phyloP scores from a whole-genome alignment of 37 sponge, comb jelly and placozoan genomes.

The Crambe crambe region DNA sequence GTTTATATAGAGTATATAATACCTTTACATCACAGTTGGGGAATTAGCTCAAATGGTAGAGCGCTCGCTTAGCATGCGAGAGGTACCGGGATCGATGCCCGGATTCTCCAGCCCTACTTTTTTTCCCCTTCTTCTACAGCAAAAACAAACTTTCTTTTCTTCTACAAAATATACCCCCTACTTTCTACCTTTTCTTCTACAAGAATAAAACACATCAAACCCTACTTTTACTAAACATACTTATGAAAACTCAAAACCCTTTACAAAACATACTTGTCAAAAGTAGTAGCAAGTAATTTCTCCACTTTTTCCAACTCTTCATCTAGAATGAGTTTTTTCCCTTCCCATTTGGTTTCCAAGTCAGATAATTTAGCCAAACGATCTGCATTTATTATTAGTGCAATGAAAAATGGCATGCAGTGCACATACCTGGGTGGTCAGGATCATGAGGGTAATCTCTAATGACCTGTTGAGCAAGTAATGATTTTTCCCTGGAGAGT shows the following conservation, averaged over 20 bases:
- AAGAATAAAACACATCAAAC: too few relatives aligned
- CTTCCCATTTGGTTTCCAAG: conserved; percentile 36
- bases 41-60: conserved; percentile 44
- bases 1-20: background rate
- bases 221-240: too few relatives aligned
- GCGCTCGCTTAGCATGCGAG: conserved; percentile 48
- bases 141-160: background rate
- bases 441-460: conserved; percentile 59
- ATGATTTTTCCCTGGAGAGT: conserved; percentile 31
- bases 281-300: conserved; percentile 25
- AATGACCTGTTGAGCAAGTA: conserved; percentile 23
- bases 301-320: conserved; percentile 45
- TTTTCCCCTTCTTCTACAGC: background rate
- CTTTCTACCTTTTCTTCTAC: background rate
- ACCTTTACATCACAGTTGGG: background rate
- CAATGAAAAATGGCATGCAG: background rate
- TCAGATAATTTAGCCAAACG: conserved; percentile 27
- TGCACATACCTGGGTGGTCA: conserved; percentile 45
- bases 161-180: background rate
- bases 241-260: too few relatives aligned
- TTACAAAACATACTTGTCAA: conserved; percentile 39
- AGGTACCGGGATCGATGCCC: conserved; percentile 46
- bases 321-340: conserved; percentile 20
- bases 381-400: conserved; percentile 9
- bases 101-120: conserved; percentile 21